Conservation (phyloP, 2,888 invertebrate genomes). For the Atrina japonica region DNA sequence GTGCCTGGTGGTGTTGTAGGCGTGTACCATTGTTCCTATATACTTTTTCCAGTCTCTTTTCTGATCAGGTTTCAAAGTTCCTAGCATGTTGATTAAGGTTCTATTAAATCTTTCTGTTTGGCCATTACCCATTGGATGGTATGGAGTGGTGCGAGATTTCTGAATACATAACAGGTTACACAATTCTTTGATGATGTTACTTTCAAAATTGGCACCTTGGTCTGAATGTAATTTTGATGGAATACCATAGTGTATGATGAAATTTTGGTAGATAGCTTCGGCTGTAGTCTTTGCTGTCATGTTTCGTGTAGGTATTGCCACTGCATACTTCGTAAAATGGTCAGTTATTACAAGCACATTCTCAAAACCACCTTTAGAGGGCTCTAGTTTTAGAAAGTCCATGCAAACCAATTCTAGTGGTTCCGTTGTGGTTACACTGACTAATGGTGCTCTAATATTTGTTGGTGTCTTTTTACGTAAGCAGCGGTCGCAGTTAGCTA, state of each 20-base stretch:
- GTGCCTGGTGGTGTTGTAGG: conserved; percentile 37
- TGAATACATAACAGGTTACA: conserved; percentile 26
- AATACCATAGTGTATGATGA: conserved; percentile 35
- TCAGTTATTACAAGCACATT: too few relatives aligned
- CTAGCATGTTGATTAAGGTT: conserved; percentile 35
- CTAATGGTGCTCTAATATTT: conserved; percentile 25
- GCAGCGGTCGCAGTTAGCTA: conserved; percentile 22
- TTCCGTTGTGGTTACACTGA: conserved; percentile 15
- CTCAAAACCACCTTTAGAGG: too few relatives aligned
- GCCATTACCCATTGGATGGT: conserved; percentile 45
- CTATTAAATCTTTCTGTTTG: conserved; percentile 40
- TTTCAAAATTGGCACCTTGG: conserved; percentile 45
- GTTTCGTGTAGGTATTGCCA: too few relatives aligned
- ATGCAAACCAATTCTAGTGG: conserved; percentile 30
- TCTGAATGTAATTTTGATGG: conserved; percentile 36
- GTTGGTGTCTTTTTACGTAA: too few relatives aligned
- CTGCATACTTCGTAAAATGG: too few relatives aligned
- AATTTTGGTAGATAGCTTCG: conserved; percentile 26
- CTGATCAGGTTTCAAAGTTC: conserved; percentile 29
- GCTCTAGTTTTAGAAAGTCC: conserved; percentile 27
- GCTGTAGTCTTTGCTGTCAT: conserved; percentile 33
- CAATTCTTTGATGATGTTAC: conserved; percentile 33
- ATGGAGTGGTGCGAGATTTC: conserved; percentile 40
- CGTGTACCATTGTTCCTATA: conserved; percentile 24
- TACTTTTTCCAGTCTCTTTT: conserved; percentile 42